Conservation (phyloP, 2,888 invertebrate genomes). For the Zonitis immaculata region DNA sequence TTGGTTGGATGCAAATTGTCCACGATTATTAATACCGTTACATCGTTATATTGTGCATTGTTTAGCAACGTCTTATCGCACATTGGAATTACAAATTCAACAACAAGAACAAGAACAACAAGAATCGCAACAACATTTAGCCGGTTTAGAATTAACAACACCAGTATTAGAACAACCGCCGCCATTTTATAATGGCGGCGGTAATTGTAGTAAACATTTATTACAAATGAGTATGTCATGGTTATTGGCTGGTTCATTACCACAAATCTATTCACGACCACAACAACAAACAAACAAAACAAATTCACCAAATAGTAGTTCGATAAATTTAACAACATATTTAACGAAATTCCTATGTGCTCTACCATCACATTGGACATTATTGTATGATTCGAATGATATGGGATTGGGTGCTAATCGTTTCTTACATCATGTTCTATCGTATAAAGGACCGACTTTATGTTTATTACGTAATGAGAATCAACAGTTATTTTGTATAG, state of each 20-base stretch:
- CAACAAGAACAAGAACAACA: slow-evolving; percentile 32
- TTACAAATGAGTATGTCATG: slow-evolving; percentile 48
- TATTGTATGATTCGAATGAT: slow-evolving; percentile 76
- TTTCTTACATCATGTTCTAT: slow-evolving; percentile 81
- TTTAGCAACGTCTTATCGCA: slow-evolving; percentile 56
- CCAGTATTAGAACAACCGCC: slow-evolving; percentile 63
- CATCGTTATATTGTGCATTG: slow-evolving; percentile 59
- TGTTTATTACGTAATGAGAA: slow-evolving; percentile 55
- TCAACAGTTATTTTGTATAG: slow-evolving; percentile 69
- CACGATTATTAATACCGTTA: slow-evolving; percentile 68
- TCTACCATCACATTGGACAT: slow-evolving; percentile 77
- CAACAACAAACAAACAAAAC: slow-evolving; percentile 39
- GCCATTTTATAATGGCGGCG: slow-evolving; percentile 43
- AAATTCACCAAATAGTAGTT: slow-evolving; percentile 44
- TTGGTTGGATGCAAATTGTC: slow-evolving; percentile 77
- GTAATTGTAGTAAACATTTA: slow-evolving; percentile 40
- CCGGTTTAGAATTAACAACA: slow-evolving; percentile 64
- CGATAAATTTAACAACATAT: slow-evolving; percentile 35
- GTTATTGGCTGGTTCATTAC: slow-evolving; percentile 46
- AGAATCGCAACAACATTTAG: slow-evolving; percentile 34
- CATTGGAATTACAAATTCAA: slow-evolving; percentile 39
- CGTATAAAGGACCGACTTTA: slow-evolving; percentile 68
- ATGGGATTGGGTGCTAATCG: slow-evolving; percentile 83
- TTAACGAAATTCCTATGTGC: slow-evolving; percentile 61
- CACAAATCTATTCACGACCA: slow-evolving; percentile 44